Evolutionary conservation across 2,113 vertebrate genomes (phyloP), one percentile per base, ranked within the genome.

Genomic region (Ibidorhyncha struthersii): DNA sequence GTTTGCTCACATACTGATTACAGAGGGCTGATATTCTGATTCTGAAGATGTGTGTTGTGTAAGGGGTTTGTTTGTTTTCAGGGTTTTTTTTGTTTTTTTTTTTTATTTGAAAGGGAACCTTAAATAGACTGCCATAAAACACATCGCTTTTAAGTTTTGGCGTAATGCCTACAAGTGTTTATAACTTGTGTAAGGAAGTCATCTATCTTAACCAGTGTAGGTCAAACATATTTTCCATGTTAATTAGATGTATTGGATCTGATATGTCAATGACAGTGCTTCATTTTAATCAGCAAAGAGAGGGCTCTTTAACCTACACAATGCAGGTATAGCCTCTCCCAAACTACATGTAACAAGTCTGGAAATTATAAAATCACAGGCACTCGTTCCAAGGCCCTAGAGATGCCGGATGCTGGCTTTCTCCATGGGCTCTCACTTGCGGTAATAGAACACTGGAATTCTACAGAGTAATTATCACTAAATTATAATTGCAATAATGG

Each of bases 351-450:
- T 55, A 96, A 79, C 53, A 91, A 94, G 92, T 94, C 96, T 98
- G 98, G 97, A 98, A 98, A 98, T 96, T 96, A 97, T 97, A 98
- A 98, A 97, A 94, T 84, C 84, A 82, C 86, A 95, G 59, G 41
- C 96, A 82, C 59, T 93, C 29, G 7, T 95, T 96, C 70, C 82
- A 92, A 63, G 87, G 49, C 95, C 79, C 95, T 69, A 78, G 96
- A 96, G 94, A 97, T 90, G 61, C 36, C 9, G 61, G 41, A 93
- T 3, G 8, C 67, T 95, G 83, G 91, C 88, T 97, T 91, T 96
- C 85, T 69, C 81, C 86, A 43, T 70, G 78, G 65, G 66, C 69
- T 86, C 61, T 97, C 83, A 78, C 91, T 97, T 97, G 80, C 15
- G 15, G 82, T 97, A 97, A 97, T 82, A 96, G 73, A 91, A 93